Conservation (phyloP, 2,888 invertebrate genomes). For the Dioctria rufipes region DNA sequence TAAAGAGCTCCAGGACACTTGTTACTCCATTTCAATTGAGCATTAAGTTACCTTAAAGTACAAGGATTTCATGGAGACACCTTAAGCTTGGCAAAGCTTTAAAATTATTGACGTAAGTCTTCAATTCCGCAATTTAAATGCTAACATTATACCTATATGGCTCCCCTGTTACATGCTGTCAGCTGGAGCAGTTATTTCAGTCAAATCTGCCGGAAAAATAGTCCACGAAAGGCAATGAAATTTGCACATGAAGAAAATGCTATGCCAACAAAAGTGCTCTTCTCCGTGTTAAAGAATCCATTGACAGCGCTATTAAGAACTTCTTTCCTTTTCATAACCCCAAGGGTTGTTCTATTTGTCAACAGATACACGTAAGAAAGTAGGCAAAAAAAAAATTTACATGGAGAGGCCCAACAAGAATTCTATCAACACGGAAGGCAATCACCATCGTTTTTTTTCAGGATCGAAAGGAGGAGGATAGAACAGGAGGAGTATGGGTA, state of each 20-base stretch:
- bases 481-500: background rate
- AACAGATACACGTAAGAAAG: slow-evolving; percentile 18
- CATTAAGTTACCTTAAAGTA: slow-evolving; percentile 4
- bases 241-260: slow-evolving; percentile 6
- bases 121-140: background rate
- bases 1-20: background rate
- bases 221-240: slow-evolving; percentile 15
- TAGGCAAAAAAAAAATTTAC: background rate
- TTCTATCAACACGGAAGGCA: slow-evolving; percentile 9
- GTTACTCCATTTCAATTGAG: slow-evolving; percentile 3
- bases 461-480: background rate
- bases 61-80: background rate
- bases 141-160: background rate
- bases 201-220: background rate
- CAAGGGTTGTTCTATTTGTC: slow-evolving; percentile 28
- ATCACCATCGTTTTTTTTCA: slow-evolving; percentile 27
- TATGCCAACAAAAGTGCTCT: background rate
- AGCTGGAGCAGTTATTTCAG: background rate
- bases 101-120: slow-evolving; percentile 22
- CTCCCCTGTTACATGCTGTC: background rate
- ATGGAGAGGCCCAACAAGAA: slow-evolving; percentile 6
- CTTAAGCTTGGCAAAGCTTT: background rate
- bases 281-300: background rate
- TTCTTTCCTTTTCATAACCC: slow-evolving; percentile 1
- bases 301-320: slow-evolving; percentile 23